Conservation (phyloP, 1,140 invertebrate genomes). For the Euura saliciscinereae region DNA sequence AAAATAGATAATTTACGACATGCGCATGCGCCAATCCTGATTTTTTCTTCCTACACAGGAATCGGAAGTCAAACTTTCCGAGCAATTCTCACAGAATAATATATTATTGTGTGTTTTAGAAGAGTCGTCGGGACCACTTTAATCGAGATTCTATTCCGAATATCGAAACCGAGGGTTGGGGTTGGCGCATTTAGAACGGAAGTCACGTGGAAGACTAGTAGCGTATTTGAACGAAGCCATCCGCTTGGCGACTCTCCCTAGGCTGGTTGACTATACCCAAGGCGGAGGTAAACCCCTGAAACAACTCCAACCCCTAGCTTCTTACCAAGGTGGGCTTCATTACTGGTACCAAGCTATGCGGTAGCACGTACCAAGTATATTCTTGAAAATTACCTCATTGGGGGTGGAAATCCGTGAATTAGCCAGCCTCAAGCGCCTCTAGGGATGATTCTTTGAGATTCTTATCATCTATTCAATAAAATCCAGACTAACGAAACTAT, state of each 20-base stretch:
- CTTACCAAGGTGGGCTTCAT: neutral
- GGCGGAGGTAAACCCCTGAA: neutral
- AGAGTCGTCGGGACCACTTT: neutral
- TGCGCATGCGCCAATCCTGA: too few relatives aligned
- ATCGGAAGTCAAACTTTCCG: too few relatives aligned
- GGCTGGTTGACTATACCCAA: neutral
- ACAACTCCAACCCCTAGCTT: neutral
- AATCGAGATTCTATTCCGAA: neutral
- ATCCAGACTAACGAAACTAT: too few relatives aligned
- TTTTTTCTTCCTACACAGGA: too few relatives aligned
- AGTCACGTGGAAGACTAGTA: neutral
- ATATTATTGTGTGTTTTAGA: neutral
- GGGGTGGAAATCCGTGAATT: neutral
- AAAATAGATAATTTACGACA: too few relatives aligned
- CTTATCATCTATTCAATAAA: too few relatives aligned
- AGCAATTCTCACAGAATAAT: too few relatives aligned
- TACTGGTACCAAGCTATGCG: neutral
- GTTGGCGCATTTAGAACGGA: neutral
- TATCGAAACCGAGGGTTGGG: too few relatives aligned
- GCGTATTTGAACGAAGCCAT: neutral
- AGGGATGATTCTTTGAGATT: too few relatives aligned
- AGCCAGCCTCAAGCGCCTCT: neutral
- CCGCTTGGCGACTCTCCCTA: neutral
- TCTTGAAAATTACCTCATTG: neutral
- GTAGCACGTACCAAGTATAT: neutral